Evolutionary conservation across 2,113 vertebrate genomes (phyloP).

Genomic region (Macaca nemestrina): DNA sequence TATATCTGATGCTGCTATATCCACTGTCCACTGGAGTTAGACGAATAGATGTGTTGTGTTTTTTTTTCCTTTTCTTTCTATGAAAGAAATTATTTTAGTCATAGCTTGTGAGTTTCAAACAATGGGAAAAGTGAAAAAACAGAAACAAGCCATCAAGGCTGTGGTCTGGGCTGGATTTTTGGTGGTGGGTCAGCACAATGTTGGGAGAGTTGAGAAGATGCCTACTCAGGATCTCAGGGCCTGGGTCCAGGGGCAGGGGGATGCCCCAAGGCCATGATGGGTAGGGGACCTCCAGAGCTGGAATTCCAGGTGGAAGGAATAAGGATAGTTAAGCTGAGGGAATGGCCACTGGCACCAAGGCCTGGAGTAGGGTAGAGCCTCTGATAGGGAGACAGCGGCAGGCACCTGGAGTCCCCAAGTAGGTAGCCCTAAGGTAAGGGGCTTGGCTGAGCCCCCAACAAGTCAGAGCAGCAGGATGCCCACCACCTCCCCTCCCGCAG

Average conservation of each 20-base stretch:
- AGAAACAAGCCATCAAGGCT: background rate
- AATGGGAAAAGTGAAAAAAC: slow-evolving; percentile 43
- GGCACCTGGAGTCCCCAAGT: too few relatives aligned
- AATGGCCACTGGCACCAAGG: background rate
- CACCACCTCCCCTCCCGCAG: background rate
- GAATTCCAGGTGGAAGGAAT: background rate
- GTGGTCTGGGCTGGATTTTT: slow-evolving; percentile 48
- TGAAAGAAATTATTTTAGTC: slow-evolving; percentile 77
- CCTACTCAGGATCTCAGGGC: background rate
- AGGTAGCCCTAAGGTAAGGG: background rate
- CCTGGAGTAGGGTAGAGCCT: background rate
- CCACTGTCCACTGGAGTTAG: slow-evolving; percentile 68
- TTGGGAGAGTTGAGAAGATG: background rate
- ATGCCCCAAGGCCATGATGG: background rate
- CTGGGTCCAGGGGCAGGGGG: background rate
- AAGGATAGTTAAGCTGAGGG: background rate
- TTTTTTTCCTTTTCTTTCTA: slow-evolving; percentile 76
- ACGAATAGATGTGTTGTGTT: slow-evolving; percentile 38
- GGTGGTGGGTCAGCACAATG: background rate
- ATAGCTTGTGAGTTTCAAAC: slow-evolving; percentile 65
- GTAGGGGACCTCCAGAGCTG: background rate
- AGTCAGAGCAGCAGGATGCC: background rate
- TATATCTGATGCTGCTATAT: slow-evolving; percentile 74
- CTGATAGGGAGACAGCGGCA: too few relatives aligned
- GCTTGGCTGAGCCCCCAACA: too few relatives aligned